phyloP scores from a whole-genome alignment of 2,888 invertebrate genomes.

The Craniophora ligustri region DNA sequence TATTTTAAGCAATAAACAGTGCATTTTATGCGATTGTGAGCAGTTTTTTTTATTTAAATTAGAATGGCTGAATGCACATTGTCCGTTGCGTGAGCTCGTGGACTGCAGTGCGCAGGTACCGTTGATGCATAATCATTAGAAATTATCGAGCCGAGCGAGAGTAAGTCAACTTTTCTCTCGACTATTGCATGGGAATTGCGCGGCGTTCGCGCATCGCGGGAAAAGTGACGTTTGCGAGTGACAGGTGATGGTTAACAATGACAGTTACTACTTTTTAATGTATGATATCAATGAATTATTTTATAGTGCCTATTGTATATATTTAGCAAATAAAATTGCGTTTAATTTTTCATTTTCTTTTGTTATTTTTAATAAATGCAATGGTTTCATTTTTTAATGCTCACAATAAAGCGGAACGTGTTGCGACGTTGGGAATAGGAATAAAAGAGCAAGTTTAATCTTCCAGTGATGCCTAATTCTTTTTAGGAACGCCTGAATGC shows the following conservation, averaged over 20 bases:
- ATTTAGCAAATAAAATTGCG: conserved; percentile 36
- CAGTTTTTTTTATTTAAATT: conserved; percentile 81
- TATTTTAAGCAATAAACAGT: conserved; percentile 88
- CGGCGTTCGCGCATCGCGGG: conserved; percentile 75
- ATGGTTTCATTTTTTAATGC: conserved; percentile 43
- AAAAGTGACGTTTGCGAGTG: conserved; percentile 71
- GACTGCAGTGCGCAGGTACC: conserved; percentile 82
- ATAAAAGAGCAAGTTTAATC: conserved; percentile 73
- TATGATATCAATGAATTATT: conserved; percentile 32
- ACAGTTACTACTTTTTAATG: conserved; percentile 51
- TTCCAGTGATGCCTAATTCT: conserved; percentile 71
- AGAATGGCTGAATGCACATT: conserved; percentile 85
- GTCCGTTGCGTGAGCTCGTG: conserved; percentile 88
- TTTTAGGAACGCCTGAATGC: conserved; percentile 60
- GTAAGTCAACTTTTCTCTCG: conserved; percentile 63
- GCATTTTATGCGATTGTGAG: conserved; percentile 86
- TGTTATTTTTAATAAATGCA: conserved; percentile 23
- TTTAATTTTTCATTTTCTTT: conserved; percentile 39
- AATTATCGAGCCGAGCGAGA: conserved; percentile 80
- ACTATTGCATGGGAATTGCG: conserved; percentile 77
- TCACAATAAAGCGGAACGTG: conserved; percentile 69
- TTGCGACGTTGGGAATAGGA: conserved; percentile 73
- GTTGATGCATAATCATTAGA: conserved; percentile 85
- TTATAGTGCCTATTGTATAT: conserved; percentile 29
- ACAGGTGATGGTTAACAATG: conserved; percentile 68